Evolutionary conservation across 2,888 invertebrate genomes (phyloP).

Genomic region (Lingula anatina): DNA sequence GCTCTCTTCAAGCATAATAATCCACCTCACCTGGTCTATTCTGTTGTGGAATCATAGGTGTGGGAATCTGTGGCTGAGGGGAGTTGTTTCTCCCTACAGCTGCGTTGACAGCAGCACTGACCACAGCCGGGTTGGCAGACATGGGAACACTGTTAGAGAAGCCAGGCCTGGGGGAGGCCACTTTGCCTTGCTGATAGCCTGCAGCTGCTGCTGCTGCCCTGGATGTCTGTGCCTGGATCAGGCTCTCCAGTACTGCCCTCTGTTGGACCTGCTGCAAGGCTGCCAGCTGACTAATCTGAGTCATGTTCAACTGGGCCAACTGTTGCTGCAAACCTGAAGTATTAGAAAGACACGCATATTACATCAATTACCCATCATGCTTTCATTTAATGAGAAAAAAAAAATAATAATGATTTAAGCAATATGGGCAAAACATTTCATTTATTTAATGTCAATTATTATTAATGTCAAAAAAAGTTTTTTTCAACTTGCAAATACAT

Average conservation of each 20-base stretch:
- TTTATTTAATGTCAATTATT: no score
- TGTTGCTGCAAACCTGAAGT: conserved; percentile 19
- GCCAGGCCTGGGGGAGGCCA: not conserved
- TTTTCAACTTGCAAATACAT: no score
- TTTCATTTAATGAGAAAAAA: conserved; percentile 9
- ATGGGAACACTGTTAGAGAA: not conserved
- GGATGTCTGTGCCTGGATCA: conserved; percentile 24
- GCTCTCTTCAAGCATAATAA: no score
- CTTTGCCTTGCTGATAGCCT: conserved; percentile 9
- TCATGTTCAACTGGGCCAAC: conserved; percentile 13
- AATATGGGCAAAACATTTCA: no score
- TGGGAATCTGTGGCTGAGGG: conserved; percentile 1
- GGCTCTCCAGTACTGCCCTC: conserved; percentile 29
- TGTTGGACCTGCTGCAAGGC: conserved; percentile 22
- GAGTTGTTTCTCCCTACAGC: not conserved
- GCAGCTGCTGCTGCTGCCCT: conserved; percentile 16
- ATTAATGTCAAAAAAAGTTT: no score
- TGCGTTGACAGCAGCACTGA: conserved; percentile 1
- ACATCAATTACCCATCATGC: no score
- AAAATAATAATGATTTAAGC: no score
- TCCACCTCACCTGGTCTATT: no score
- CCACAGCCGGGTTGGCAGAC: not conserved
- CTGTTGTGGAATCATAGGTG: not conserved
- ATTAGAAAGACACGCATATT: no score
- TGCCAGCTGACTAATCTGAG: conserved; percentile 13